Percentiles rank a stretch among this genome's conserved stretches.
Evolutionary conservation across 2,797 vertebrate genomes (phyloP).

Genomic region (Anguilla pacifica): DNA sequence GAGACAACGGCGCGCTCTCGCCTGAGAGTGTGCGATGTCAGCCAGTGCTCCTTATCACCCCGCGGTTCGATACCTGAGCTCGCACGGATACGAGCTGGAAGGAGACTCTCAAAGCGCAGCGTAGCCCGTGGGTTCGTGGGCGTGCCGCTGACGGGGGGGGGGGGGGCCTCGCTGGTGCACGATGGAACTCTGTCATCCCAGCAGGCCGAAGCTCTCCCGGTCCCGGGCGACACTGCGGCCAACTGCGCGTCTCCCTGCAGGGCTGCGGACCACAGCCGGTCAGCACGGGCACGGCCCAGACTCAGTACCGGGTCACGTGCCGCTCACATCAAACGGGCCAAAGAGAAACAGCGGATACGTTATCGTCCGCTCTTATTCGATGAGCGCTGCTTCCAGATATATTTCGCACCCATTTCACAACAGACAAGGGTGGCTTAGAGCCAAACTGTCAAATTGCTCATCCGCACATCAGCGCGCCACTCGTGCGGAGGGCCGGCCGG

Average conservation of each 20-base stretch:
- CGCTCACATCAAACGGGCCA: background rate
- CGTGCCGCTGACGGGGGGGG: too few relatives aligned
- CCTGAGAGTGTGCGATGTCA: background rate
- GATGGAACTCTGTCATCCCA: background rate
- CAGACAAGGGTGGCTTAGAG: background rate
- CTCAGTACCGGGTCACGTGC: background rate
- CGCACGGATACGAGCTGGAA: background rate
- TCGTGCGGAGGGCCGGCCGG: background rate
- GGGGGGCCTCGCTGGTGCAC: background rate
- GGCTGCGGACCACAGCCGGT: background rate
- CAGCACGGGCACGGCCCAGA: background rate
- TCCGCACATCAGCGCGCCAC: background rate
- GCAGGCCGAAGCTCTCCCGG: background rate
- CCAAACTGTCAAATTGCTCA: background rate
- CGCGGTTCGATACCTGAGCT: background rate
- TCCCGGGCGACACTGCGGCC: background rate
- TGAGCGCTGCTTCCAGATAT: background rate
- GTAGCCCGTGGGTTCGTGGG: too few relatives aligned
- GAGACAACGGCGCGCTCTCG: background rate
- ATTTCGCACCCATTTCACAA: background rate
- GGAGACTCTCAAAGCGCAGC: background rate
- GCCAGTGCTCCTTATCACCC: background rate
- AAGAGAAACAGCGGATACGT: background rate
- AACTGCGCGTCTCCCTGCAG: background rate
- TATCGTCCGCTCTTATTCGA: background rate